Evolutionary conservation across 2,797 vertebrate genomes (phyloP).

Genomic region (Dicrostonyx torquatus): DNA sequence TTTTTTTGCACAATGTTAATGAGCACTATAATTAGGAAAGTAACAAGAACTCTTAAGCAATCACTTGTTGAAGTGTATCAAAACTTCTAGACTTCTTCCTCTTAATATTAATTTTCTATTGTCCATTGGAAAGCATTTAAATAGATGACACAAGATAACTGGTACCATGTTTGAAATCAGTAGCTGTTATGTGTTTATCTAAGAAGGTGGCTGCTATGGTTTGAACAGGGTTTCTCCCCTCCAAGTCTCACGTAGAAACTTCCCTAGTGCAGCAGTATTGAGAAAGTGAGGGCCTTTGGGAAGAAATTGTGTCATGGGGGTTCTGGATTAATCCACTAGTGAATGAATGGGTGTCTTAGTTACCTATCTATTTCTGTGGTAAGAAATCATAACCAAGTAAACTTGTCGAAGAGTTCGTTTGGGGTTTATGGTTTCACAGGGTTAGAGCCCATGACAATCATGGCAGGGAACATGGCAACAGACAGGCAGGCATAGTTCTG

Average conservation of each 20-base stretch:
- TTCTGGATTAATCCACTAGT: neutral
- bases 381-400: neutral
- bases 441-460: neutral
- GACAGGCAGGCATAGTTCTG: neutral
- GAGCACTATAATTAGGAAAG: neutral
- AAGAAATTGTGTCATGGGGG: neutral
- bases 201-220: neutral
- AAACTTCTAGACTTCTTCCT: conserved; percentile 4
- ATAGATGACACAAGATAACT: neutral
- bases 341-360: neutral
- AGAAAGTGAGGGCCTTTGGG: neutral
- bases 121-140: conserved; percentile 1
- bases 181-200: neutral
- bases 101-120: conserved; percentile 24
- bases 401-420: neutral
- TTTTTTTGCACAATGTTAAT: neutral
- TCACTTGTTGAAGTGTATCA: neutral
- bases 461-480: neutral
- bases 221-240: neutral
- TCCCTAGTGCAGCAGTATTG: neutral
- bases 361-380: neutral
- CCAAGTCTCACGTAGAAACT: neutral
- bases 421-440: neutral
- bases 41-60: neutral
- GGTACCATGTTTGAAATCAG: neutral